Base-by-base conservation (phyloP, 2,797 vertebrate species). In the Pseudomugil gertrudae region DNA sequence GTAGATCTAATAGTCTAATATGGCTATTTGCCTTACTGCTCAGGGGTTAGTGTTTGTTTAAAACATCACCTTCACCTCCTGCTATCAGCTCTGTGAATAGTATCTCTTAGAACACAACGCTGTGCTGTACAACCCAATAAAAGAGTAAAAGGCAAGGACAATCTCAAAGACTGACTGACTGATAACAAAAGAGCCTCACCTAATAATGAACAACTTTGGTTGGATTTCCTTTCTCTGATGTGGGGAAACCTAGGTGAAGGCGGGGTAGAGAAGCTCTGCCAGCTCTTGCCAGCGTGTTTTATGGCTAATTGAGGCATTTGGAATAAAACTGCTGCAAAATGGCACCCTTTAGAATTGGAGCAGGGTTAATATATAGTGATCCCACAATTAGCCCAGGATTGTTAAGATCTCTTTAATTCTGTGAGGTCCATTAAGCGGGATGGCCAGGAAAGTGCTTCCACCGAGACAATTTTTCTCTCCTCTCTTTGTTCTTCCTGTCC, bases 361-460 rank as follows among this genome's bases (percentile, higher is more conserved):
- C 78, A 71, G 85, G 90, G 90, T 94, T 94, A 94, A 94, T 95
- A 95, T 93, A 92, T 95, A 94, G 94, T 94, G 91, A 91, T 95
- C 92, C 95, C 92, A 92, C 94, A 94, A 95, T 95, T 94, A 95
- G 93, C 93, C 93, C 89, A 91, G 87, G 86, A 94, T 93, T 92
- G 94, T 93, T 93, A 92, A 92, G 90, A 92, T 94, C 94, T 93
- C 92, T 95, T 92, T 94, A 95, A 94, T 95, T 97, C 94, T 91
- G 94, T 93, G 92, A 93, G 93, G 91, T 94, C 94, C 93, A 94
- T 96, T 96, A 96, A 93, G 84, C 90, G 84, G 88, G 82, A 91
- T 88, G 85, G 92, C 84, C 85, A 79, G 80, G 87, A 78, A 84
- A 88, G 85, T 81, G 80, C 76, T 87, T 86, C 88, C 81, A 74